A percentile compares a stretch with the other conserved stretches of the same genome.
These are phyloP conservation scores for Semicossyphus pulcher DNA, from an alignment of 2,113 vertebrate genomes.

Conservation along the genomic window DNA sequence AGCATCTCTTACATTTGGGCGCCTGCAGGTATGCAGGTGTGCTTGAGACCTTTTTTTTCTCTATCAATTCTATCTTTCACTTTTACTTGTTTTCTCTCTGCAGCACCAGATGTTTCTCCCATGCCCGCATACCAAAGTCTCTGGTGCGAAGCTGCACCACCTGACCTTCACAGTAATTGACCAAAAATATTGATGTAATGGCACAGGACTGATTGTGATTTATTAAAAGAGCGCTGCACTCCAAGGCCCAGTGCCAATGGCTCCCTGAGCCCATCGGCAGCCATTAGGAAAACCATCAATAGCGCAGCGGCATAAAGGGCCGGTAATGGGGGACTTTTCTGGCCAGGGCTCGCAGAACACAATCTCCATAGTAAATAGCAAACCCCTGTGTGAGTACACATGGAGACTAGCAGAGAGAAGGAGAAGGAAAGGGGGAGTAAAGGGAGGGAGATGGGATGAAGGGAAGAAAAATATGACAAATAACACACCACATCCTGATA, in stretches of 20 bases:
- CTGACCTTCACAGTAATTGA: constrained; percentile 99
- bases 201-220: constrained; percentile 99
- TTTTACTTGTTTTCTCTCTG: constrained; percentile 50
- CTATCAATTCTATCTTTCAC: constrained; percentile 10
- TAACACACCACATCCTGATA: constrained; percentile 32
- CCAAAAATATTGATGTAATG: constrained; percentile 99
- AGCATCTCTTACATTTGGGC: neutral
- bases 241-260: constrained; percentile 96
- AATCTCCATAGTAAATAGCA: constrained; percentile 90
- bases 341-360: constrained; percentile 83
- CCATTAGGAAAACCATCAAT: constrained; percentile 99
- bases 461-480: constrained; percentile 53
- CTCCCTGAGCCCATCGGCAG: constrained; percentile 94
- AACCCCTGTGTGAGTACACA: constrained; percentile 84
- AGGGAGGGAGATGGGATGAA: constrained; percentile 38
- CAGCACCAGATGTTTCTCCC: constrained; percentile 95
- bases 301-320: constrained; percentile 93
- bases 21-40: constrained; percentile 61
- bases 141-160: constrained; percentile 90
- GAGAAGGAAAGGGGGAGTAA: neutral
- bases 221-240: constrained; percentile 96
- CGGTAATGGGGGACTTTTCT: constrained; percentile 92
- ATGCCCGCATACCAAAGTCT: constrained; percentile 89
- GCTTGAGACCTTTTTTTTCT: neutral
- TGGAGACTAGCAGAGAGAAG: constrained; percentile 38